Evolutionary conservation across 2,113 vertebrate genomes (phyloP).

Genomic region (Corapipo altera): DNA sequence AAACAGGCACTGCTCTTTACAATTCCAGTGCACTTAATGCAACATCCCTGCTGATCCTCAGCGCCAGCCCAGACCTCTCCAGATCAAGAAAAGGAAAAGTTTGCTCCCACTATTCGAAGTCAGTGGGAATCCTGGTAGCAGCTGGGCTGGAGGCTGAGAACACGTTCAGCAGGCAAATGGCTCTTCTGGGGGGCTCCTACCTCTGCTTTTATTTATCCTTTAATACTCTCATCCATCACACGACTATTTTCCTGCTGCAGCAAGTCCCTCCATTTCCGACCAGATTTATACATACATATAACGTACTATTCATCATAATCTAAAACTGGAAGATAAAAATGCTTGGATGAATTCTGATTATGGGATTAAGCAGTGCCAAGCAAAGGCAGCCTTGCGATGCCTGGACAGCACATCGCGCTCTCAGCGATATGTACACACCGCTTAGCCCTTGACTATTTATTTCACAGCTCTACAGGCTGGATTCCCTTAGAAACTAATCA

Average conservation of each 20-base stretch:
- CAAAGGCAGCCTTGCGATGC: neutral
- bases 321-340: conserved; percentile 14
- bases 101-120: neutral
- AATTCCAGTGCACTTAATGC: neutral
- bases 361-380: neutral
- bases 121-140: neutral
- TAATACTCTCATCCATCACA: neutral
- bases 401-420: neutral
- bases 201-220: neutral
- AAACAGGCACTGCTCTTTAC: accelerated
- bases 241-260: neutral
- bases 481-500: conserved; percentile 68
- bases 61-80: neutral
- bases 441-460: conserved; percentile 3
- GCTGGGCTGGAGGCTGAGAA: neutral
- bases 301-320: conserved; percentile 3
- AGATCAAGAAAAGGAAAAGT: neutral
- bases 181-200: neutral
- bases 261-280: neutral
- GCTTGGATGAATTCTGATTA: conserved; percentile 37
- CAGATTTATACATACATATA: neutral
- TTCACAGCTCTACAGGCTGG: conserved; percentile 49
- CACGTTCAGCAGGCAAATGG: accelerated
- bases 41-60: accelerated
- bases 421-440: neutral